Evolutionary conservation across 2,797 vertebrate genomes (phyloP), one percentile per base, ranked within the genome.

Genomic region (Lycodopsis pacificus): DNA sequence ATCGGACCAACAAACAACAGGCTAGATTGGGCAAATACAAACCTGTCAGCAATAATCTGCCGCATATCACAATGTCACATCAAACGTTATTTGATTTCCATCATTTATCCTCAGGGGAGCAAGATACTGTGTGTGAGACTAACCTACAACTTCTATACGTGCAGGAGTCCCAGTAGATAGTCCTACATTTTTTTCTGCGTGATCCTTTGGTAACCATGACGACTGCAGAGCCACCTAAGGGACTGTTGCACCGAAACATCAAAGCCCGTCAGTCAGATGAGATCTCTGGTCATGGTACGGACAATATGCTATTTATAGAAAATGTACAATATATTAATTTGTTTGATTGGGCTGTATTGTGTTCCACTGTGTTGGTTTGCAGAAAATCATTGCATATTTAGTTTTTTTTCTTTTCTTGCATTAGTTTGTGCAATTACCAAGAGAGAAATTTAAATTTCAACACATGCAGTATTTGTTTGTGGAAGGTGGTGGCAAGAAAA

Each of bases 141-240:
- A 73, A 85, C 34, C 34, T 69, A 5, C 40, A 34, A 0, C 54
- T 73, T 56, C 59, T 32, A 38, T 42, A 32, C 54, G 1, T 65
- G 32, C 67, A 89, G 80, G 62, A 36, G 8, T 68, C 51, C 20
- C 57, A 66, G 30, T 2, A 30, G n/a, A 58, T 6, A 17, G 22
- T 40, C 22, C 27, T 20, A 12, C 63, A 40, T 40, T 58, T 51
- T 46, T 46, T 34, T n/a, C n/a, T 54, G 38, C 5, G 13, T 22
- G 6, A 8, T 61, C 32, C 71, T 59, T 65, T 34, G 32, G 82
- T 76, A 80, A 83, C 80, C 83, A 95, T 95, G 95, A 88, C 80
- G 7, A 91, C 92, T 7, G 20, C 53, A 4, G 87, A 91, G 61
- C 49, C 78, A 9, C 59, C 72, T 1, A 89, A 87, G 3, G 75